Percentiles rank a stretch among this genome's conserved stretches.
phyloP scores from a whole-genome alignment of 2,888 invertebrate genomes.

The Dolichopus griseipennis region DNA sequence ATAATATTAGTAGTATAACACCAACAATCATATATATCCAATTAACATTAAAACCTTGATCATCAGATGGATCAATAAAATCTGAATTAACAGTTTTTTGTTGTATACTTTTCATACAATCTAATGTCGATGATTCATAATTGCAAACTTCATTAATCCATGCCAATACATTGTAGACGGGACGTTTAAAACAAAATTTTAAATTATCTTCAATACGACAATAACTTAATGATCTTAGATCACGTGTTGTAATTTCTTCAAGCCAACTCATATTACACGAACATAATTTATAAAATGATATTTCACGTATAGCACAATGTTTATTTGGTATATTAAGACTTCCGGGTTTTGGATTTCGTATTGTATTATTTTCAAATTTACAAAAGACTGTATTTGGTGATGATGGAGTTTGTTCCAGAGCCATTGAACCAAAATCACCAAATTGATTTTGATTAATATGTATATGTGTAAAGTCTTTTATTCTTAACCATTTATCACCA shows the following conservation, averaged over 20 bases:
- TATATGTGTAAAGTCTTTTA: conserved; percentile 33
- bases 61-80: conserved; percentile 31
- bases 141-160: conserved; percentile 38
- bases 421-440: conserved; percentile 31
- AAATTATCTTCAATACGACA: conserved; percentile 32
- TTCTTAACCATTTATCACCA: conserved; percentile 35
- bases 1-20: conserved; percentile 17
- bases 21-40: conserved; percentile 19
- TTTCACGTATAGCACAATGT: conserved; percentile 33
- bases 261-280: conserved; percentile 35
- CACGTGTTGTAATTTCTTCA: conserved; percentile 30
- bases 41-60: conserved; percentile 24
- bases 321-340: conserved; percentile 36
- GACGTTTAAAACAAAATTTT: conserved; percentile 35
- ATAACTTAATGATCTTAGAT: conserved; percentile 36
- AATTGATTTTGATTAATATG: conserved; percentile 35
- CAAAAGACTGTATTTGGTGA: conserved; percentile 28
- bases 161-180: conserved; percentile 32
- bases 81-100: conserved; percentile 30
- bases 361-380: conserved; percentile 35
- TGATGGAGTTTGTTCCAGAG: conserved; percentile 28
- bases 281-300: conserved; percentile 32
- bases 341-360: conserved; percentile 31
- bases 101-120: conserved; percentile 32
- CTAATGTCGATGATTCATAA: conserved; percentile 28